phyloP scores from a whole-genome alignment of 2,113 vertebrate species.

The Bufo gargarizans region DNA sequence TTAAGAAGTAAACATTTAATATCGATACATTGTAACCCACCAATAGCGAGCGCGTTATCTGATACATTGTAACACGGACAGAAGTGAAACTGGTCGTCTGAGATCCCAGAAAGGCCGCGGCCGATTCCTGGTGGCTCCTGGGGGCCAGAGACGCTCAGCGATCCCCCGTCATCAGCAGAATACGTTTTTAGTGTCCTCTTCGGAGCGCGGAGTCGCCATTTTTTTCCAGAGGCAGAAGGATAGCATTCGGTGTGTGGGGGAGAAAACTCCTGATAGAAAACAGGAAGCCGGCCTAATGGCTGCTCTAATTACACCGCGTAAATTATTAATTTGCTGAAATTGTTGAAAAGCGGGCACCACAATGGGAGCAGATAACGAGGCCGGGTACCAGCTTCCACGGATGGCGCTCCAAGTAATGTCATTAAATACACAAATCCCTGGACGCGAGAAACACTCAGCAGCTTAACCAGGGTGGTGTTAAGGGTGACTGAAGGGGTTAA shows the following conservation, averaged over 20 bases:
- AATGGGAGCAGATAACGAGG: constrained; percentile 12
- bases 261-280: constrained; percentile 67
- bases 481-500: constrained; percentile 15
- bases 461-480: not conserved
- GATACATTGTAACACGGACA: not conserved
- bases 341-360: constrained; percentile 76
- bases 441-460: not conserved
- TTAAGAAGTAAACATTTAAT: too few relatives aligned
- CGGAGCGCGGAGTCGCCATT: not conserved
- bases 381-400: not conserved
- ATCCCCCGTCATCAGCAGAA: not conserved
- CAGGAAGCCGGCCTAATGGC: constrained; percentile 72
- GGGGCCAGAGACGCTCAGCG: not conserved
- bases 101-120: not conserved
- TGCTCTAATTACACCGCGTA: constrained; percentile 80
- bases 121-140: not conserved
- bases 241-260: not conserved
- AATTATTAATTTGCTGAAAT: constrained; percentile 83
- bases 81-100: not conserved
- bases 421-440: constrained; percentile 1
- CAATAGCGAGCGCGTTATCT: not conserved
- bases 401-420: not conserved
- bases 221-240: not conserved
- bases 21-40: not conserved
- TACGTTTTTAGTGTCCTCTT: not conserved